Base-by-base conservation (phyloP, 2,888 invertebrate species). In the Ectemnius lituratus region DNA sequence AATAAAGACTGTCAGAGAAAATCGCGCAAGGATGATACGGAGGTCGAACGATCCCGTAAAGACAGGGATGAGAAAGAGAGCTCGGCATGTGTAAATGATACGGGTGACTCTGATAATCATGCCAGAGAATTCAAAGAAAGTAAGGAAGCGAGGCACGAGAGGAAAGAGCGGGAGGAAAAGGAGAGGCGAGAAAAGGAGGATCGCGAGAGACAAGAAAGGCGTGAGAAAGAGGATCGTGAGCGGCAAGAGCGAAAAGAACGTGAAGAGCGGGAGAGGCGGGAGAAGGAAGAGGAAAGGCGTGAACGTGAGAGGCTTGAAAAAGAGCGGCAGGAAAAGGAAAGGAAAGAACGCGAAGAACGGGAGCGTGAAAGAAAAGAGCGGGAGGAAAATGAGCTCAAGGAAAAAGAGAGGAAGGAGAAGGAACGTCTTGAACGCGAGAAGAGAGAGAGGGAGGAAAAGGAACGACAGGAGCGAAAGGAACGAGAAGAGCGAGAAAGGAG, bases 291-390 rank as follows among this genome's bases (percentile, higher is more conserved):
- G 84, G 77, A 82, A 82, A 86, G 83, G 82, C 47, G 85, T 85
- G 84, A 89, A 87, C 82, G 89, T 87, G 91, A 90, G 78, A 87
- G 84, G 70, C 84, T 81, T 62, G 91, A 90, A 69, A 89, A 88
- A 49, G 88, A 88, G 72, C 84, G 87, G 20, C 86, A 88, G n/a
- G 83, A 86, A 13, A 87, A 84, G 67, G 89, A 87, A 70, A 83
- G 87, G 76, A 83, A 87, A 67, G 90, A 90, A 49, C 85, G 86
- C 69, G 89, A 91, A 63, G 89, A 88, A 64, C 85, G 86, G 75
- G 85, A 86, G 68, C 85, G 87, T 62, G 79, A 88, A 79, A 68
- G 83, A 76, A 76, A 84, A 77, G 90, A 90, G 52, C 84, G 86
- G 69, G 89, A 91, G 64, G 89, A 88, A 58, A 86, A 84, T 67